Percentiles rank a stretch among this genome's conserved stretches.
phyloP scores from a whole-genome alignment of 2,113 vertebrate genomes.

The Chaetodon trifascialis region DNA sequence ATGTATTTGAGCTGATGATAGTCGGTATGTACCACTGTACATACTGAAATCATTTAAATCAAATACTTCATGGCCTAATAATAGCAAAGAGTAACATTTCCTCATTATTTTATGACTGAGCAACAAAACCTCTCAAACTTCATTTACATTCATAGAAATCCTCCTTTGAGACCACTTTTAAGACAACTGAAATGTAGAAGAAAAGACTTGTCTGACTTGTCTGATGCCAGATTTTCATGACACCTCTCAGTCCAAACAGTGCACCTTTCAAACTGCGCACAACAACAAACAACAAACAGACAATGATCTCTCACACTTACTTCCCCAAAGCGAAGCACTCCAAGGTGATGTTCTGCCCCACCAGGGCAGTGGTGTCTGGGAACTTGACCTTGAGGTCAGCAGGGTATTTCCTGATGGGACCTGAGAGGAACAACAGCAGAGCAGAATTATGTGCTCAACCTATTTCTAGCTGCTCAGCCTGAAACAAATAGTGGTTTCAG shows the following conservation, averaged over 20 bases:
- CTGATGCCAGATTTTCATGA: background rate
- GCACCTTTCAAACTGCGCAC: background rate
- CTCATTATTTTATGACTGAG: background rate
- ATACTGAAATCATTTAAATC: background rate
- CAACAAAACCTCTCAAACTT: background rate
- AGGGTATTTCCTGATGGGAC: slow-evolving; percentile 90
- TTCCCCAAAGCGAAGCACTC: slow-evolving; percentile 99
- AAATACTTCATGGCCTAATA: background rate
- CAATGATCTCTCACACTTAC: slow-evolving; percentile 85
- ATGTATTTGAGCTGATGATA: background rate
- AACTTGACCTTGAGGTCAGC: slow-evolving; percentile 96
- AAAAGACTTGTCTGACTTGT: too few species aligned
- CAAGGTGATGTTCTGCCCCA: slow-evolving; percentile 94
- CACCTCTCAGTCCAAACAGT: background rate
- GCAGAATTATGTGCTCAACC: background rate
- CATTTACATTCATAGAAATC: background rate
- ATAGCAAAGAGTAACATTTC: background rate
- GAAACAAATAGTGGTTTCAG: background rate
- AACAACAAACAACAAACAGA: background rate
- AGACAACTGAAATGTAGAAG: background rate
- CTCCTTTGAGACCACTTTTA: background rate
- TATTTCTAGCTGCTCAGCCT: background rate
- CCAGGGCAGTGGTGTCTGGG: slow-evolving; percentile 88
- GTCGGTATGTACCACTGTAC: background rate
- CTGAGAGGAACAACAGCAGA: slow-evolving; percentile 77